Base-by-base conservation (phyloP, 2,797 vertebrate species). In the Pygocentrus nattereri region DNA sequence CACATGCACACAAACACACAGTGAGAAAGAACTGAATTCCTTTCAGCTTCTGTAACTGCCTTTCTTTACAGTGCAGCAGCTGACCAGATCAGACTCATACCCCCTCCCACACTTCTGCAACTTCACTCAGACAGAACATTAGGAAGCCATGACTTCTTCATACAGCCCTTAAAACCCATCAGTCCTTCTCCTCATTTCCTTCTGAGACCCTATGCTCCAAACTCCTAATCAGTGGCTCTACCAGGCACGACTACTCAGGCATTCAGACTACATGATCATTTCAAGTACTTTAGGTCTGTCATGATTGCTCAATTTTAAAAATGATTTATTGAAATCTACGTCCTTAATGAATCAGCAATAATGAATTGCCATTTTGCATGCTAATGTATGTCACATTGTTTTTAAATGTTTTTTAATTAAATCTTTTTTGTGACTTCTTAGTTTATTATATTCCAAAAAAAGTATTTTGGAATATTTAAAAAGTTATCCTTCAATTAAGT, bases 21-120 rank as follows among this genome's bases (percentile, higher is more conserved):
- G 34, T 19, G 4, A 52, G 15, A 47, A 2, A 62, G 23, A 70
- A 13, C 21, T 7, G 47, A 73, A 78, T 78, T 74, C 62, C 72
- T 84, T 74, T 78, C 52, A 71, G 70, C 41, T 62, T 72, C 30
- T 34, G 70, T 79, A 81, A 81, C 44, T 69, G 27, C 58, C 34
- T 74, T 78, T 61, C 30, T 74, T 52, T 2, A 23, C 65, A 52
- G 5, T 49, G 59, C 76, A 21, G 30, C 15, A 13, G 10, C 25
- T 47, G 47, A 52, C 71, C 70, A 71, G 25, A 78, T 56, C 44
- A 62, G 25, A 62, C 68, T 27, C 49, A 25, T n/a, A 21, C 31
- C 16, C 49, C 49, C 25, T 31, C 74, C 61, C 79, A 67, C 27
- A 73, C 49, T 58, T 79, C 78, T 79, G 69, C 58, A 74, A 44